Evolutionary conservation across 2,888 invertebrate species (phyloP), one percentile per base, ranked within the genome.

Genomic region (Trichopria drosophilae): DNA sequence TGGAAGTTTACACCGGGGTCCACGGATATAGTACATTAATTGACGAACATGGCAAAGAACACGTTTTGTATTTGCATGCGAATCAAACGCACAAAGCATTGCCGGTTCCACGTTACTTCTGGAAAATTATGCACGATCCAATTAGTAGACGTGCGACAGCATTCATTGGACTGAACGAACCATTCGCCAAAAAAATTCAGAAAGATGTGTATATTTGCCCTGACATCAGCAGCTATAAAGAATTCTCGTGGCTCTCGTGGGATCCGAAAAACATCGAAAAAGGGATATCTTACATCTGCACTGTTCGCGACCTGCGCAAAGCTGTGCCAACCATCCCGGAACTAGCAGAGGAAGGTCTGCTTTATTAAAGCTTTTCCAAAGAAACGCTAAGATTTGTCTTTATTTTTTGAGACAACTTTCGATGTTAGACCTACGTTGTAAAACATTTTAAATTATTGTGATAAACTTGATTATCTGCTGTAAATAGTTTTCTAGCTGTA

Each of bases 241-340:
- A 32, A 55, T 53, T 62, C 26, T 34, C 61, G 1, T 85, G 86
- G 85, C 67, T 85, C n/a, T 68, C 66, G 1, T 84, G 83, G 83
- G 67, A 74, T 15, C 73, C 78, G 0, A 74, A 79, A 51, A 76
- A 81, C 57, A 73, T 81, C 20, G 73, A 74, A 48, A 66, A 76
- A 13, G 85, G 85, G 1, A 81, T 82, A 69, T 81, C 82, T 36
- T 84, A 85, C 70, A 84, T 83, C 62, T 86, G 85, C 65, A 75
- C 76, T 1, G 76, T 85, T 15, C 73, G 78, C 16, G 82, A 83
- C 55, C 80, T 85, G 61, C 76, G 80, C 32, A 75, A 76, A 54
- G 72, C 72, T 1, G 73, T 86, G 5, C 75, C 77, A 0, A 78
- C 79, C 55, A 67, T 85, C n/a, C 85, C 84, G 1, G 57, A 69